These are phyloP conservation scores for Prunella himalayana DNA, from an alignment of 2,113 vertebrate genomes.

Conservation along the genomic window DNA sequence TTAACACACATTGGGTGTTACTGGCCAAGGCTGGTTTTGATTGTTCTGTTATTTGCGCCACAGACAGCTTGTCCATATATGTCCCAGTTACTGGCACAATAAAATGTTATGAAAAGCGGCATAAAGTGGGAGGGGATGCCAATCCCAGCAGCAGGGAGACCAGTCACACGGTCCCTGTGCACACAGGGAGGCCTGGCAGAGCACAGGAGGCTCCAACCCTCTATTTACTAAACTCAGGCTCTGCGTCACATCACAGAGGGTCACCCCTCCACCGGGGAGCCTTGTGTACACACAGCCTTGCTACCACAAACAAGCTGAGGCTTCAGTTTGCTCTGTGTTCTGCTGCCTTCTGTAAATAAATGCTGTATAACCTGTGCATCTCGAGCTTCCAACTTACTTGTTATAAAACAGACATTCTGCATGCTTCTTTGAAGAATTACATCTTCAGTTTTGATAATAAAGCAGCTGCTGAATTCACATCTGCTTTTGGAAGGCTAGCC, in stretches of 20 bases:
- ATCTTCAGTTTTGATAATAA: not conserved
- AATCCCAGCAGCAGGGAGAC: not conserved
- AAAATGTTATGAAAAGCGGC: not conserved
- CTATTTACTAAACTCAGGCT: not conserved
- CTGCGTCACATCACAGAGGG: not conserved
- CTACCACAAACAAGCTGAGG: not conserved
- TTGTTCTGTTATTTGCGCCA: not conserved
- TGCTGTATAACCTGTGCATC: accelerated
- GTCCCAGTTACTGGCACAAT: not conserved
- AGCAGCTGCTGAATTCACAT: not conserved
- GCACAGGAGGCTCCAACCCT: not conserved
- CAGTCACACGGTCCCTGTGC: accelerated
- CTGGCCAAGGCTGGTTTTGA: not conserved
- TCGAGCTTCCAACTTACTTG: not conserved
- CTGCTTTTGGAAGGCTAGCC: not conserved
- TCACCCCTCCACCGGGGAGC: not conserved
- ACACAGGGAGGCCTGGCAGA: not conserved
- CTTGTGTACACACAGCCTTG: not conserved
- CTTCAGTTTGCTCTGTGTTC: not conserved
- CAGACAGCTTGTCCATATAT: not conserved
- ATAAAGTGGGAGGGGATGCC: not conserved
- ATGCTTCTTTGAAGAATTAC: not conserved
- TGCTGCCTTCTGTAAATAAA: not conserved
- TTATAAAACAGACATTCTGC: not conserved
- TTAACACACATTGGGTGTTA: not conserved